phyloP scores from a whole-genome alignment of 2,113 vertebrate species.

The Bombycilla garrulus region DNA sequence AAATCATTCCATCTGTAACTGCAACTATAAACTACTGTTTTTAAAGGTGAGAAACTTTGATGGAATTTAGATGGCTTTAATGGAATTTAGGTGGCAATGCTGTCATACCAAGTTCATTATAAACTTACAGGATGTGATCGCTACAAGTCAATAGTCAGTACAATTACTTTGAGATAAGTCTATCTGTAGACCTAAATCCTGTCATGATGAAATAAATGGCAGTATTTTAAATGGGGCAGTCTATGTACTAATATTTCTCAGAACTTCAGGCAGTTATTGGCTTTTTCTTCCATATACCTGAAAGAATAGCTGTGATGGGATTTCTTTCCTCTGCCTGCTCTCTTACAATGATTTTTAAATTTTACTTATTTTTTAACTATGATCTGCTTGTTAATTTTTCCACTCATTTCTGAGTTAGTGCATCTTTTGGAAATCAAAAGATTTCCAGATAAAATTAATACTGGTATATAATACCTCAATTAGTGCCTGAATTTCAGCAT shows the following conservation, averaged over 20 bases:
- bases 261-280: background rate
- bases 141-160: background rate
- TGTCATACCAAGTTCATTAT: background rate
- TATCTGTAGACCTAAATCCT: background rate
- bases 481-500: background rate
- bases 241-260: background rate
- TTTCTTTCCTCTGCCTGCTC: background rate
- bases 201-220: background rate
- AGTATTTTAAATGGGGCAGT: background rate
- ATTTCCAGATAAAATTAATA: background rate
- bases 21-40: background rate
- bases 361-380: background rate
- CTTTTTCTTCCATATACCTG: background rate
- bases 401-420: background rate
- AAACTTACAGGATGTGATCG: background rate
- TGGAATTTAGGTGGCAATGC: background rate
- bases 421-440: background rate
- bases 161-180: background rate
- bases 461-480: background rate
- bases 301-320: background rate
- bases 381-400: background rate
- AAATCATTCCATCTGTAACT: background rate
- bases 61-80: background rate
- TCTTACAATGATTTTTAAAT: background rate
- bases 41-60: background rate